Percentiles rank a stretch among this genome's conserved stretches.
Evolutionary conservation across 1,140 invertebrate genomes (phyloP).

Genomic region (Bombus sylvicola): DNA sequence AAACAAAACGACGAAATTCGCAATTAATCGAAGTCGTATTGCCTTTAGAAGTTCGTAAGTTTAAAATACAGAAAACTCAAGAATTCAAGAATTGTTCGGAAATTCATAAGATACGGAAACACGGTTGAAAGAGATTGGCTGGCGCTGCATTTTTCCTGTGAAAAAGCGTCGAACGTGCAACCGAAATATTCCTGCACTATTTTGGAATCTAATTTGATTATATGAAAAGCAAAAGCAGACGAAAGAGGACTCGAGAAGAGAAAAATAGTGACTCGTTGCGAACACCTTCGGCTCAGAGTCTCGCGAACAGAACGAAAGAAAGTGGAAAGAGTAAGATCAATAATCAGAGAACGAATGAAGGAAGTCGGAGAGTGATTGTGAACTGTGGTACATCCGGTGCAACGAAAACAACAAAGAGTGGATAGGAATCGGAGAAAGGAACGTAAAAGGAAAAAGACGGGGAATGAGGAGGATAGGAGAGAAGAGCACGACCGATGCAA

Average conservation of each 20-base stretch:
- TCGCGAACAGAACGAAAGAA: not conserved
- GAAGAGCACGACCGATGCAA: slow-evolving; percentile 16
- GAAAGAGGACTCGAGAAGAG: not conserved
- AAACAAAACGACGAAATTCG: not conserved
- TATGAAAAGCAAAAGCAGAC: not conserved
- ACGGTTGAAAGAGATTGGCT: not conserved
- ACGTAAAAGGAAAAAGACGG: no score
- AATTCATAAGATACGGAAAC: not conserved
- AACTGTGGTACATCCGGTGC: slow-evolving; percentile 35
- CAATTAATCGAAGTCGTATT: no score
- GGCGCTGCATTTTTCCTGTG: not conserved
- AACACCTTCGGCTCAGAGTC: not conserved
- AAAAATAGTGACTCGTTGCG: not conserved
- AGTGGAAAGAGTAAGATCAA: slow-evolving; percentile 26
- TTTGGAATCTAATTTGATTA: slow-evolving; percentile 53
- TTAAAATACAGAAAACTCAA: not conserved
- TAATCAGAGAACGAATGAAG: slow-evolving; percentile 11
- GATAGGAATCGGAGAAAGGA: not conserved
- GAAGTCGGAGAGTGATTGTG: slow-evolving; percentile 22
- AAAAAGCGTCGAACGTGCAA: not conserved
- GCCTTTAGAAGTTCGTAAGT: not conserved
- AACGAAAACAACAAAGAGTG: slow-evolving; percentile 31
- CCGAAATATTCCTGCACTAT: not conserved
- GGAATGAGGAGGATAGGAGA: not conserved
- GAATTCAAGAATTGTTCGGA: no score